Conservation (phyloP, 2,888 invertebrate species). For the Myopa testacea region DNA sequence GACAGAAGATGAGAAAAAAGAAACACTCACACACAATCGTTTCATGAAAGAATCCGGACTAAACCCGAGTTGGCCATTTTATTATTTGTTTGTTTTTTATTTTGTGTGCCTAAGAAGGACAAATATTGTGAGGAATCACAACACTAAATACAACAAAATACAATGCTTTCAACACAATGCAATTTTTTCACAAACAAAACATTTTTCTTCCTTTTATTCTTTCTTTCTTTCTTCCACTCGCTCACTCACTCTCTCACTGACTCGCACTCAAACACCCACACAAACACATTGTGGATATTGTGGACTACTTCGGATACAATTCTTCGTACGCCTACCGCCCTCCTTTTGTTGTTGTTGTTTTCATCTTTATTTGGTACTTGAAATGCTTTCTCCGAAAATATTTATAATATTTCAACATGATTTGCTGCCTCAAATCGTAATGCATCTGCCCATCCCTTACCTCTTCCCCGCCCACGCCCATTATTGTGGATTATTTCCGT, state of each 20-base stretch:
- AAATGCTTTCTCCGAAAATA: conserved; percentile 17
- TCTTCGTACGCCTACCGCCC: neutral
- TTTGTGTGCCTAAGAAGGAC: conserved; percentile 8
- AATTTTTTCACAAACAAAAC: conserved; percentile 46
- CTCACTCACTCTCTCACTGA: conserved; percentile 18
- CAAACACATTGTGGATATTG: conserved; percentile 20
- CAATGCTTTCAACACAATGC: conserved; percentile 29
- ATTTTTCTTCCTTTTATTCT: conserved; percentile 49
- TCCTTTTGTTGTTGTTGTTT: conserved; percentile 47
- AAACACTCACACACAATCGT: neutral
- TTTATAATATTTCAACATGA: conserved; percentile 10
- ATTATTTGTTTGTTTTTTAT: neutral
- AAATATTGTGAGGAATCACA: neutral
- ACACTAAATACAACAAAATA: conserved; percentile 25
- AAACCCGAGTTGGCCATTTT: neutral
- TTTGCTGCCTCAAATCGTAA: neutral
- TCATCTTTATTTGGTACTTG: conserved; percentile 25
- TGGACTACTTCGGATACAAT: conserved; percentile 18
- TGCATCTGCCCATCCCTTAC: neutral
- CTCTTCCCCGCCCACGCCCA: neutral
- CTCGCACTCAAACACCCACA: conserved; percentile 17
- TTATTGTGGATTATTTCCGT: neutral
- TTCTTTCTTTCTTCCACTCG: conserved; percentile 42
- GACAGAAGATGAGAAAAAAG: neutral
- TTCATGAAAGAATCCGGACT: neutral